Conservation (phyloP, 2,888 invertebrate species). For the Leistus spinibarbis region DNA sequence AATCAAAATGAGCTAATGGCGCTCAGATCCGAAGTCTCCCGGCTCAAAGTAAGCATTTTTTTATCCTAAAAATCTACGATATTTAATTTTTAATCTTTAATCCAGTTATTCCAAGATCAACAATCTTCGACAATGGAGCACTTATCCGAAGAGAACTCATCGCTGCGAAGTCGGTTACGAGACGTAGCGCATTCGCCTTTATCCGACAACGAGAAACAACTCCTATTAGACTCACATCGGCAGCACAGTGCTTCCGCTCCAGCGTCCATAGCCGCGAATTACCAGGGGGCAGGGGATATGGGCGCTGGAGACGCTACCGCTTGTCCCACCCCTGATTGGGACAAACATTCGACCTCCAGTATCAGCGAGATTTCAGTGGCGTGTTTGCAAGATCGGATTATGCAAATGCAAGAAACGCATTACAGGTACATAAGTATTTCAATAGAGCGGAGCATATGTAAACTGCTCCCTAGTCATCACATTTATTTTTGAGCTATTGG, state of each 20-base stretch:
- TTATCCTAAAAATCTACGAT: not conserved
- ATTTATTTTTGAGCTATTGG: too few relatives aligned
- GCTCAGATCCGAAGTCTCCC: constrained; percentile 70
- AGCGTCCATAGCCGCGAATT: constrained; percentile 70
- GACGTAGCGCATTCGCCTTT: constrained; percentile 82
- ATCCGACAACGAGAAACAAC: constrained; percentile 83
- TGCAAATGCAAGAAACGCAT: constrained; percentile 91
- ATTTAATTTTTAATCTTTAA: not conserved
- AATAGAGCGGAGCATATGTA: not conserved
- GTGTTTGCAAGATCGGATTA: constrained; percentile 89
- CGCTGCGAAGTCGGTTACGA: constrained; percentile 73
- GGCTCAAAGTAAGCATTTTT: constrained; percentile 66
- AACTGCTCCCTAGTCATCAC: not conserved
- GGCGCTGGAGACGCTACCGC: constrained; percentile 62
- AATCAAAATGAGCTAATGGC: constrained; percentile 71
- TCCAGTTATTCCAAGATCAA: constrained; percentile 65
- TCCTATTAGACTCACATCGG: constrained; percentile 72
- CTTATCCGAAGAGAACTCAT: constrained; percentile 77
- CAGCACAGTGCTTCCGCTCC: constrained; percentile 78
- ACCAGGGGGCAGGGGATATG: constrained; percentile 50
- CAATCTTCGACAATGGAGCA: constrained; percentile 68
- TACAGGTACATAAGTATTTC: constrained; percentile 66
- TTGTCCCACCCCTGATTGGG: constrained; percentile 86
- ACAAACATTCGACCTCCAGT: constrained; percentile 86
- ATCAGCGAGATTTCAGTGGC: constrained; percentile 90